Conservation (phyloP, 1,140 invertebrate species). For the Drosophila mayri region DNA sequence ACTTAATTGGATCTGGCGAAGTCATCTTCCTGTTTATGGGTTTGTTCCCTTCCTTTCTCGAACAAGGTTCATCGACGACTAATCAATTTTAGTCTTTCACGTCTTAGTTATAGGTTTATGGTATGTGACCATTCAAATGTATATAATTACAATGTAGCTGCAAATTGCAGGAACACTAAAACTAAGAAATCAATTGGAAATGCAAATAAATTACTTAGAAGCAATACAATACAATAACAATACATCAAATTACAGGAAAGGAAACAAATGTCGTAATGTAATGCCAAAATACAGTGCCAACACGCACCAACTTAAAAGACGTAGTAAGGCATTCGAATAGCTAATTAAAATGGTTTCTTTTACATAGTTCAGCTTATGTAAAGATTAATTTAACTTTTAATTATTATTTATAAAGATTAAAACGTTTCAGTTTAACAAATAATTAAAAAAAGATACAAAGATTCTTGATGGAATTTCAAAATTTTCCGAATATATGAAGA, state of each 20-base stretch:
- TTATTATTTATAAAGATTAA: neutral
- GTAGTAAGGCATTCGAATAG: neutral
- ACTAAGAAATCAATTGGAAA: neutral
- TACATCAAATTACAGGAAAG: neutral
- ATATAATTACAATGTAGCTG: neutral
- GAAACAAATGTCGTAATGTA: neutral
- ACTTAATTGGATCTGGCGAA: neutral
- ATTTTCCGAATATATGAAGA: too few relatives aligned
- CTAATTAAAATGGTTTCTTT: neutral
- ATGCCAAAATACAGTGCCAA: too few relatives aligned
- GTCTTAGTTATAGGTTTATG: neutral
- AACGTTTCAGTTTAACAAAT: neutral
- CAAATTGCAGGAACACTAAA: neutral
- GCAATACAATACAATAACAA: too few relatives aligned
- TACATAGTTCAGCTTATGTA: neutral
- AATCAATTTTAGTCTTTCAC: neutral
- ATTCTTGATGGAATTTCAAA: too few relatives aligned
- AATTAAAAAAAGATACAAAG: too few relatives aligned
- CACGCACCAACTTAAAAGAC: too few relatives aligned
- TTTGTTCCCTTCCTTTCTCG: neutral
- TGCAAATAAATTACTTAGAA: neutral
- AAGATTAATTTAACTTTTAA: neutral
- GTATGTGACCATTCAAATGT: too few relatives aligned
- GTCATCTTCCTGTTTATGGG: neutral
- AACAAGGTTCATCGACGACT: neutral